A percentile compares a stretch with the other conserved stretches of the same genome.
These are phyloP conservation scores for Syngnathus acus DNA, from an alignment of 2,797 vertebrate genomes.

Conservation along the genomic window DNA sequence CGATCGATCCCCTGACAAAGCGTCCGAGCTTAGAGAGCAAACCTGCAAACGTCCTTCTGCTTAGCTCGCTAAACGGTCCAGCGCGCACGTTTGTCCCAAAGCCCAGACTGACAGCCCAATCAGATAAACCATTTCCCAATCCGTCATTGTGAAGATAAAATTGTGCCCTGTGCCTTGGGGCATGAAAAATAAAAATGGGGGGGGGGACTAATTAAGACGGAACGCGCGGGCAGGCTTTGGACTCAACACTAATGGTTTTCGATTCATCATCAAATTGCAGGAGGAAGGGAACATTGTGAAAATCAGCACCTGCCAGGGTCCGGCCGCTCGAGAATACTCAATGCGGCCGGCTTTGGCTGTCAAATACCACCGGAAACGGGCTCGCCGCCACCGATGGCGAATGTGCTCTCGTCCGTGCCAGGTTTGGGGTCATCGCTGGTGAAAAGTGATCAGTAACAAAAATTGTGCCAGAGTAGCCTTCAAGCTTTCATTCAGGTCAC, in stretches of 20 bases:
- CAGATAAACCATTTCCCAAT: constrained; percentile 63
- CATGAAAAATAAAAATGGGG: constrained; percentile 26
- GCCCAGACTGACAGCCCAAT: constrained; percentile 45
- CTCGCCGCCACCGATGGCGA: not conserved
- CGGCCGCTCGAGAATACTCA: constrained; percentile 5
- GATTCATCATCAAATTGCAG: constrained; percentile 66
- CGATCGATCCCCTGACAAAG: constrained; percentile 18
- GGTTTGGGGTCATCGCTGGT: constrained; percentile 3
- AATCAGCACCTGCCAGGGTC: constrained; percentile 27
- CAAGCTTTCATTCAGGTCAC: no score
- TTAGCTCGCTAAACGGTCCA: constrained; percentile 38
- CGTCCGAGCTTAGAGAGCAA: constrained; percentile 39
- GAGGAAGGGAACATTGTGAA: constrained; percentile 16
- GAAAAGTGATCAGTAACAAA: constrained; percentile 1
- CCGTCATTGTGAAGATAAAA: constrained; percentile 56
- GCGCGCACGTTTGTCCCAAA: constrained; percentile 13
- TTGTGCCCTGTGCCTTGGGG: constrained; percentile 38
- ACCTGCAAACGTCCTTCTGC: constrained; percentile 61
- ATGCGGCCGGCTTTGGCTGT: not conserved
- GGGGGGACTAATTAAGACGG: constrained; percentile 66
- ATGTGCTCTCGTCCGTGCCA: no score
- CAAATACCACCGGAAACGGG: constrained; percentile 4
- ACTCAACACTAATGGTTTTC: constrained; percentile 64
- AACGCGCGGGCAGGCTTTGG: constrained; percentile 54
- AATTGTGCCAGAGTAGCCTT: no score